Evolutionary conservation across 2,888 invertebrate genomes (phyloP).

Genomic region (Heliconius cydno): DNA sequence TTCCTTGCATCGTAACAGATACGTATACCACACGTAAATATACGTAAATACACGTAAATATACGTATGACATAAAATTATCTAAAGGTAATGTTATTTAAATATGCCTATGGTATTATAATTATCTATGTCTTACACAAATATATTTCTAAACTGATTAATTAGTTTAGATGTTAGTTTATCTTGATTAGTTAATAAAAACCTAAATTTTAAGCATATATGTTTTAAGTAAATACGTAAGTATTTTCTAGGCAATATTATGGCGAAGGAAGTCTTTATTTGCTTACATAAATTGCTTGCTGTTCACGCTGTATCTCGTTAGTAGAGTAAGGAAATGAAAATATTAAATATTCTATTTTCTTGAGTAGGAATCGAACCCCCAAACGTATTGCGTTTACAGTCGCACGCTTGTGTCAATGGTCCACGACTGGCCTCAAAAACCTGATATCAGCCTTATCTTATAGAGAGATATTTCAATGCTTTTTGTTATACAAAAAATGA

Average conservation of each 20-base stretch:
- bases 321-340: too few relatives aligned
- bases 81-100: not conserved
- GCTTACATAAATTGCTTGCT: too few relatives aligned
- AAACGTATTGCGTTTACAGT: too few relatives aligned
- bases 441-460: not conserved
- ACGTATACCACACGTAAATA: too few relatives aligned
- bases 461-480: not conserved
- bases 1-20: conserved; percentile 4
- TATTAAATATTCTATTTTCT: too few relatives aligned
- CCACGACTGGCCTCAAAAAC: too few relatives aligned
- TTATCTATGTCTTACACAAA: not conserved
- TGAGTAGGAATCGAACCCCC: too few relatives aligned
- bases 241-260: not conserved
- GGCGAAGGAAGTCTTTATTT: not conserved
- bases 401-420: too few relatives aligned
- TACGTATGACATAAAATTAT: not conserved
- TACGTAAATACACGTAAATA: too few relatives aligned
- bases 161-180: not conserved
- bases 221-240: not conserved
- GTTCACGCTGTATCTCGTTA: too few relatives aligned
- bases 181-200: not conserved
- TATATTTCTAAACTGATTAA: not conserved
- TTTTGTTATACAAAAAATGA: not conserved
- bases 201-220: not conserved
- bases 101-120: too few relatives aligned